Evolutionary conservation across 2,113 vertebrate genomes (phyloP).

Genomic region (Seriola aureovittata): DNA sequence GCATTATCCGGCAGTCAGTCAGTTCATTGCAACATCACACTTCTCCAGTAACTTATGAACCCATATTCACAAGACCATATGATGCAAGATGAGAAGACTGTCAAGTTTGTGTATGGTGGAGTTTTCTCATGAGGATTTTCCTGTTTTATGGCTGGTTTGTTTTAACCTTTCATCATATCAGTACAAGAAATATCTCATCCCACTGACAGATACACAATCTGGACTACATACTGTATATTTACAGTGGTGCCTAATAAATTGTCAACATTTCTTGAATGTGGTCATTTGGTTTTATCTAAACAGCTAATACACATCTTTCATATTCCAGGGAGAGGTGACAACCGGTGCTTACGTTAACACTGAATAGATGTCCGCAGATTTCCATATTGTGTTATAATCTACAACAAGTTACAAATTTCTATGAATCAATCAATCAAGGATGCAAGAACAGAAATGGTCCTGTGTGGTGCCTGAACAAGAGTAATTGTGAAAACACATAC

Average conservation of each 20-base stretch:
- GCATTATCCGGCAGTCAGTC: neutral
- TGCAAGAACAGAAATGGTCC: neutral
- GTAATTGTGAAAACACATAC: neutral
- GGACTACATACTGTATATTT: conserved; percentile 4
- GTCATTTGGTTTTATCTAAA: neutral
- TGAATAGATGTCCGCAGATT: neutral
- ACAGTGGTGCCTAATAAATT: neutral
- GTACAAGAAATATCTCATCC: neutral
- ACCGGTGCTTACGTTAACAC: neutral
- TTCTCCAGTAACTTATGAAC: neutral
- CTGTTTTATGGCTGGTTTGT: neutral
- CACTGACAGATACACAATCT: neutral
- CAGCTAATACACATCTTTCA: neutral
- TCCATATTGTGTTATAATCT: neutral
- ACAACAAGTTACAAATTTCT: neutral
- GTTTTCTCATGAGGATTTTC: neutral
- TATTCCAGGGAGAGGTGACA: neutral
- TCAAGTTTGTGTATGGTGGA: neutral
- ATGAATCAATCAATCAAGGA: neutral
- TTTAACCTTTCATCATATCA: neutral
- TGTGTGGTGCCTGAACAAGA: neutral
- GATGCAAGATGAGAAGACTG: neutral
- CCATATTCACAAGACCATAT: neutral
- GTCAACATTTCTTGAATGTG: neutral
- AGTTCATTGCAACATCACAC: neutral